Evolutionary conservation across 2,797 vertebrate species (phyloP), one percentile per base, ranked within the genome.

Genomic region (Streptopelia turtur): DNA sequence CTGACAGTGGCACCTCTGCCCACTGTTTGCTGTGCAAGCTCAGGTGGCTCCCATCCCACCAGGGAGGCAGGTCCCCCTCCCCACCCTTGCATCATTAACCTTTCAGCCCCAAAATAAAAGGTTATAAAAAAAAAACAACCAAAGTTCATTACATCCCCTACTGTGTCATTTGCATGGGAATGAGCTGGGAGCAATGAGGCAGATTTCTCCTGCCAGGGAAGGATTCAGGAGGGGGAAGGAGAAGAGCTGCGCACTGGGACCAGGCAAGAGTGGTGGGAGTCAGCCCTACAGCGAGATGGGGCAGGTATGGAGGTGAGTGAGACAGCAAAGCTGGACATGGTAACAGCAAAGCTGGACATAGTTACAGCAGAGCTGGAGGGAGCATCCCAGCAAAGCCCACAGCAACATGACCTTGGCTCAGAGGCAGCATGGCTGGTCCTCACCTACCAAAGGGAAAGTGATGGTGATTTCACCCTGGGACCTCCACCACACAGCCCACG

Each of bases 51-150:
- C 59, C 43, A 41, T 18, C 22, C 71, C 5, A 3, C 16, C 3
- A 1, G 14, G 65, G 22, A 81, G 39, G 50, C 37, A 76, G 31
- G 41, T 63, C 10, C 30, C 16, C 10, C 27, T 86, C 49, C 72
- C 53, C 4, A 1, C 11, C 69, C 23, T 52, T 11, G 0, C 43
- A 63, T 33, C 53, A 60, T 87, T 80, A 91, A 86, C 82, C 25
- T 93, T 93, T 56, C 61, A 91, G 56, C 49, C 41, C 49, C 18
- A 20, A 85, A 89, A 85, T 16, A 57, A 83, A 75, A 88, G 69
- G 49, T 75, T 80, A 83, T 90, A 77, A 90, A 87, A 89, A 77
- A 43, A 77, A 45, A 45, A 1, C 12, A 92, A 56, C 7, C 81
- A 75, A 89, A 77, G 64, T 75, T 83, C 79, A 60, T 86, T 93